These are phyloP conservation scores for Reinhardtius hippoglossoides DNA, from an alignment of 2,113 vertebrate genomes.

Conservation along the genomic window DNA sequence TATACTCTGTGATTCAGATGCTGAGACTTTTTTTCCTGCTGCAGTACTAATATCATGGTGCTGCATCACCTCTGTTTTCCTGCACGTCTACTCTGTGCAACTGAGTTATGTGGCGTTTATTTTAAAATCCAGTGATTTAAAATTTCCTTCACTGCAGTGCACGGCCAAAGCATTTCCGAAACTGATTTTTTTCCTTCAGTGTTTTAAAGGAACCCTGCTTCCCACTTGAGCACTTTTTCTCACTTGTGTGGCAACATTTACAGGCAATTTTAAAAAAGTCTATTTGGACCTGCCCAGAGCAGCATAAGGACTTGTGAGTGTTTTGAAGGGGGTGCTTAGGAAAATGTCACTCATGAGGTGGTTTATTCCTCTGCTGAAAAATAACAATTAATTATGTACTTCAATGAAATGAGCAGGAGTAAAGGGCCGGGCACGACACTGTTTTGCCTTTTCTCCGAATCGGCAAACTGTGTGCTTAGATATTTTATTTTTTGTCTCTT, in stretches of 20 bases:
- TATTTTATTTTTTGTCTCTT: constrained; percentile 62
- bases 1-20: constrained; percentile 35
- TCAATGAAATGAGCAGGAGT: constrained; percentile 32
- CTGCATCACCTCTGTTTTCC: constrained; percentile 47
- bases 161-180: constrained; percentile 57
- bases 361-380: constrained; percentile 7
- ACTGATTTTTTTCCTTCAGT: constrained; percentile 50
- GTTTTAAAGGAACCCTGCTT: constrained; percentile 38
- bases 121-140: constrained; percentile 72
- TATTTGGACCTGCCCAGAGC: constrained; percentile 16
- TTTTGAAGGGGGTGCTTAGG: constrained; percentile 5
- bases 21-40: constrained; percentile 18
- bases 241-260: constrained; percentile 46
- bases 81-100: constrained; percentile 42
- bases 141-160: constrained; percentile 53
- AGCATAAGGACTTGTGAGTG: constrained; percentile 16
- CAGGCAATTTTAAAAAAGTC: constrained; percentile 24
- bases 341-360: constrained; percentile 26
- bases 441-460: constrained; percentile 27
- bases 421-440: constrained; percentile 16
- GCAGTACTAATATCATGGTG: constrained; percentile 20
- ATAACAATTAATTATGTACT: constrained; percentile 49
- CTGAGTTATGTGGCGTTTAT: constrained; percentile 73
- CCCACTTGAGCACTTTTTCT: constrained; percentile 36
- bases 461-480: constrained; percentile 31